Evolutionary conservation across 2,113 vertebrate species (phyloP).

Genomic region (Geothlypis trichas): DNA sequence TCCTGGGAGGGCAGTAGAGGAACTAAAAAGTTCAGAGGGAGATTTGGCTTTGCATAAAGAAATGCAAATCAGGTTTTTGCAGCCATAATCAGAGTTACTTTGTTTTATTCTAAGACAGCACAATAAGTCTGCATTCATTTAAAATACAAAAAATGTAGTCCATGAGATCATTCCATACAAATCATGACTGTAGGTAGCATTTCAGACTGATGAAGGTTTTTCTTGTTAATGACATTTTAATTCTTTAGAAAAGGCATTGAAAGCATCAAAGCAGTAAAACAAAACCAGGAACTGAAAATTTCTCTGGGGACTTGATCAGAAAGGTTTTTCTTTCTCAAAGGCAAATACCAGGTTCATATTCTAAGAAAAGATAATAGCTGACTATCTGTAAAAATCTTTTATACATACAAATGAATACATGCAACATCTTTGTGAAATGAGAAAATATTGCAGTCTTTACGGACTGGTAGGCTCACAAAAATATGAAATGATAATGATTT

Average conservation of each 20-base stretch:
- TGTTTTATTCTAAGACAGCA: not conserved
- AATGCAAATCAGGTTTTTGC: not conserved
- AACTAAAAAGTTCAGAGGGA: not conserved
- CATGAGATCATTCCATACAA: not conserved
- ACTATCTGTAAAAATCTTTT: not conserved
- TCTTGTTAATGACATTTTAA: not conserved
- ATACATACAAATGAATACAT: not conserved
- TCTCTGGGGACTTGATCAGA: not conserved
- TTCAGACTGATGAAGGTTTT: not conserved
- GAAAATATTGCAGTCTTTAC: not conserved
- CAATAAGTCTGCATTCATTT: not conserved
- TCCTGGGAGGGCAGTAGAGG: not conserved
- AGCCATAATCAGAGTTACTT: not conserved
- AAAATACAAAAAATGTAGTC: not conserved
- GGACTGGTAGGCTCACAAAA: not conserved
- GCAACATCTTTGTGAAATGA: not conserved
- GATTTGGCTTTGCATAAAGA: not conserved
- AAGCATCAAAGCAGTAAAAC: not conserved
- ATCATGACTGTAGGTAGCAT: not conserved
- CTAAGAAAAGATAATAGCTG: not conserved
- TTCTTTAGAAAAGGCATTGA: not conserved
- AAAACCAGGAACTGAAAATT: not conserved
- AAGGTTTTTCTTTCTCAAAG: not conserved
- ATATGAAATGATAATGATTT: not conserved
- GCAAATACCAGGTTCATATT: not conserved